Evolutionary conservation across 1,140 invertebrate genomes (phyloP), one percentile per base, ranked within the genome.

Genomic region (Trichonephila clavata): DNA sequence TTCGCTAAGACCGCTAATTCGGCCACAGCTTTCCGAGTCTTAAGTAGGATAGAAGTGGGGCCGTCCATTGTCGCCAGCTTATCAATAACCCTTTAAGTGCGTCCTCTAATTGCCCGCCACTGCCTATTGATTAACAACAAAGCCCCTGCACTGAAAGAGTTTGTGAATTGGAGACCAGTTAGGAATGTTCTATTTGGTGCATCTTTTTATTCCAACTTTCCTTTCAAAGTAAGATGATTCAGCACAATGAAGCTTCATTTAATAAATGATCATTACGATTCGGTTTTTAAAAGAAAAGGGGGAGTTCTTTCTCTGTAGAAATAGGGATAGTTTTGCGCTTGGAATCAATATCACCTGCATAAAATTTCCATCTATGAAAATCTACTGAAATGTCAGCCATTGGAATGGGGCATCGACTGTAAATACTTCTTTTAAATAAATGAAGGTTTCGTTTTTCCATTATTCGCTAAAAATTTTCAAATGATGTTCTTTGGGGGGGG

Each of bases 61-160:
- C 61, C 61, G 16, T 63, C 18, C 61, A 18, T 63, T 20, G 16
- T 63, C 61, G 21, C 21, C 0, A 21, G 61, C 61, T 63, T 63
- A 63, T 63, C 61, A 63, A 63, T 63, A 63, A 63, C 61, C 61
- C 61, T 63, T 63, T 63, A 63, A 63, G 61, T 63, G 61, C 20
- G 16, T 18, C 21, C 16, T 63, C 61, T 63, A 63, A 63, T 63
- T 63, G 61, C 61, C 21, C 14, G 61, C 61, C 21, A 5, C 21
- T 63, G 61, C 61, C 61, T 63, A 63, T 63, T 63, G 61, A 63
- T 63, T 63, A 20, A 63, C 61, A 63, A 63, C 61, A 63, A 63
- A 63, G 61, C 61, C 61, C 61, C 50, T 50, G 50, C 50, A 50
- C 7, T 13, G 50, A 13, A 50, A 50, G 50, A 13, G 50, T 50